phyloP scores from a whole-genome alignment of 2,113 vertebrate species.

The Myrmophylax atrothorax region DNA sequence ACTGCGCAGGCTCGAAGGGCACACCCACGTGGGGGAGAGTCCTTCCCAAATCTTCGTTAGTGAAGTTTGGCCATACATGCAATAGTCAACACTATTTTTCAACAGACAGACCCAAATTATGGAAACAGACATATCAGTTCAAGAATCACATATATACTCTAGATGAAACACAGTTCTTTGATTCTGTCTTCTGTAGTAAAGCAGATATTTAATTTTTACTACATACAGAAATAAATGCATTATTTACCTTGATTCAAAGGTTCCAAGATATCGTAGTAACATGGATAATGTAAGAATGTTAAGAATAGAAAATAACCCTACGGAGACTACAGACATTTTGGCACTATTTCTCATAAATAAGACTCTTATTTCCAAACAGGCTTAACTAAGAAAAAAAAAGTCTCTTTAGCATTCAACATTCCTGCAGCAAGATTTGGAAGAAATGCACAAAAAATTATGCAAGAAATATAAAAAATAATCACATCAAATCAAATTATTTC shows the following conservation, averaged over 20 bases:
- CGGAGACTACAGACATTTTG: background rate
- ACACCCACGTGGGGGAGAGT: no score
- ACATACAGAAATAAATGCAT: background rate
- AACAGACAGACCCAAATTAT: background rate
- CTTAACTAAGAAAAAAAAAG: background rate
- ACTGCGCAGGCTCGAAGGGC: no score
- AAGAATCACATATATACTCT: background rate
- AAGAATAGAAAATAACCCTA: background rate
- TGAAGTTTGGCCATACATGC: no score
- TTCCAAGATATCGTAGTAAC: background rate
- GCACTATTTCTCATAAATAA: background rate
- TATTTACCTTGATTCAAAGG: background rate
- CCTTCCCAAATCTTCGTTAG: no score
- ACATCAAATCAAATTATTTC: background rate
- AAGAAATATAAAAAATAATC: background rate
- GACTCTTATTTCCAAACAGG: background rate
- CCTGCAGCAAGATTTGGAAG: background rate
- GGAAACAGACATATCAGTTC: background rate
- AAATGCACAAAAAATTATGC: background rate
- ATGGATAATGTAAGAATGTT: background rate
- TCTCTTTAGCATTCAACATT: background rate
- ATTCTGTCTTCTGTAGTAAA: background rate
- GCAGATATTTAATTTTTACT: background rate
- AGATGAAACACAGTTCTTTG: background rate
- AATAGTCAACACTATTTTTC: background rate